Conservation (phyloP, 2,797 vertebrate species). For the Gallirallus australis region DNA sequence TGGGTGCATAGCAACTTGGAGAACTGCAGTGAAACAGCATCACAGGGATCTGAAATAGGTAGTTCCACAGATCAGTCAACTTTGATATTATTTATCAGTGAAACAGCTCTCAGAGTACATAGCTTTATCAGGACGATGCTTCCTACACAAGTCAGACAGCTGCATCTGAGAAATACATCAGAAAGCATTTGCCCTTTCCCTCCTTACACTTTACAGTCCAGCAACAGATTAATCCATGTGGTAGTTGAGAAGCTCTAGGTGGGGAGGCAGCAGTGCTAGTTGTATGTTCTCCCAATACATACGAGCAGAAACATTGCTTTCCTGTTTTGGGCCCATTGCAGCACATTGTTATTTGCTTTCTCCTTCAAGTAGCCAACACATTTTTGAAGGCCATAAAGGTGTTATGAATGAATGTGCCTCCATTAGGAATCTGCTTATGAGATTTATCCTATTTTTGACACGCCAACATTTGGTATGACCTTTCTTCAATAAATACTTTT, state of each 20-base stretch:
- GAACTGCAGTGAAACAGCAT: neutral
- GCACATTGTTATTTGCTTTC: neutral
- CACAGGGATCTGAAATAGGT: neutral
- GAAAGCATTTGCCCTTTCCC: neutral
- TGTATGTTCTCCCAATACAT: accelerated
- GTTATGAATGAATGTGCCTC: neutral
- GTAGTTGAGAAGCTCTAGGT: neutral
- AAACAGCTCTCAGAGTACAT: neutral
- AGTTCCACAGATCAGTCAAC: neutral
- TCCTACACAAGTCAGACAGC: neutral
- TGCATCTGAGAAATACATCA: neutral
- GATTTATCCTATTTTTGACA: neutral
- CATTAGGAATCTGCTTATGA: neutral
- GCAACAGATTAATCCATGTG: neutral
- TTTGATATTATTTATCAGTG: neutral
- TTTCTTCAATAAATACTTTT: neutral
- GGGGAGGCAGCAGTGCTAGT: neutral
- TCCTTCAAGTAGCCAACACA: neutral
- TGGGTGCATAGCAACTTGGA: neutral
- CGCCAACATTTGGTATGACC: neutral
- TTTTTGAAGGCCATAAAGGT: neutral
- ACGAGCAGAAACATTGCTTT: neutral
- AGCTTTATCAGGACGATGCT: neutral
- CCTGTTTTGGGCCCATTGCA: neutral
- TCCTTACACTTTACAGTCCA: neutral